These are phyloP conservation scores for Nothocercus julius DNA, from an alignment of 2,113 vertebrate species.

Conservation along the genomic window DNA sequence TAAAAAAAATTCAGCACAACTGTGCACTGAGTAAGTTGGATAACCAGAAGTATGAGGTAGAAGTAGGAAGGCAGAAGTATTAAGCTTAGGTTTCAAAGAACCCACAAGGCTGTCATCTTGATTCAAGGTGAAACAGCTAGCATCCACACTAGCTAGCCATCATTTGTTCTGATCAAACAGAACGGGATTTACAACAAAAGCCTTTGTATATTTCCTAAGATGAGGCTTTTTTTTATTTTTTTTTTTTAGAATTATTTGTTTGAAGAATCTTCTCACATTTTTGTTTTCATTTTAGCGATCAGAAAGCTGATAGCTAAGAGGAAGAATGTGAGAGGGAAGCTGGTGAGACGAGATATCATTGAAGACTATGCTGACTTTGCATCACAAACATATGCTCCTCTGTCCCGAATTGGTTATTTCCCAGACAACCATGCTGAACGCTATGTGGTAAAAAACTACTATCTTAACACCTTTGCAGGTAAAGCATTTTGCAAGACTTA, in stretches of 20 bases:
- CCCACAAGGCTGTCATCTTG: background rate
- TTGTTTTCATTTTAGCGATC: constrained; percentile 77
- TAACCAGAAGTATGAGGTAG: background rate
- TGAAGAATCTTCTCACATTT: background rate
- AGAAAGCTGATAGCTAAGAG: constrained; percentile 83
- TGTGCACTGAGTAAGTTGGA: constrained; percentile 71
- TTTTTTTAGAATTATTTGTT: background rate
- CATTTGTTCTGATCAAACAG: background rate
- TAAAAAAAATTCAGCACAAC: constrained; percentile 75
- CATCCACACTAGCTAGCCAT: background rate
- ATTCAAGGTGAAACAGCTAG: background rate
- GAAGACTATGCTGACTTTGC: constrained; percentile 77
- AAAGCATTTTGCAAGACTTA: background rate
- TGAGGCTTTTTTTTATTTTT: background rate
- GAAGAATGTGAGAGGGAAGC: constrained; percentile 80
- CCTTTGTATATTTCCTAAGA: background rate
- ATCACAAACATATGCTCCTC: constrained; percentile 77
- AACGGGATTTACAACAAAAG: background rate
- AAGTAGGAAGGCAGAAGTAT: background rate
- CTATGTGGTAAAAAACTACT: constrained; percentile 76
- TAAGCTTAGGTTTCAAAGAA: background rate
- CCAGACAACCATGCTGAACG: constrained; percentile 73
- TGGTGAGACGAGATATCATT: constrained; percentile 78
- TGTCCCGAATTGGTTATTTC: constrained; percentile 72
- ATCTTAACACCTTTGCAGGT: constrained; percentile 88